Evolutionary conservation across 2,797 vertebrate species (phyloP).

Genomic region (Argyrosomus regius): DNA sequence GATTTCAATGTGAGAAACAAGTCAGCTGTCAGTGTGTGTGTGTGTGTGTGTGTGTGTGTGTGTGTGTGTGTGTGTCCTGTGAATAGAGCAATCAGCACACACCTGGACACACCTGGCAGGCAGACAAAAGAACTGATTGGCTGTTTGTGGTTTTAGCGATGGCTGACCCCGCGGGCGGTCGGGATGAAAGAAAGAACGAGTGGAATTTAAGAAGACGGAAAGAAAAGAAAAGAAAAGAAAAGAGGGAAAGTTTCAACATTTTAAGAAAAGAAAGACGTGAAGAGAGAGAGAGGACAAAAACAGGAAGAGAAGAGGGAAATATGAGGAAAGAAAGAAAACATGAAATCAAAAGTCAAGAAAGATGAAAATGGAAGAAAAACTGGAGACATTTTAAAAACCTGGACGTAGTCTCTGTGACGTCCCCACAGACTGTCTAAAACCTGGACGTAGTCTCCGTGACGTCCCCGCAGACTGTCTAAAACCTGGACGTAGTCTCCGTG

Average conservation of each 20-base stretch:
- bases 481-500: too few species aligned
- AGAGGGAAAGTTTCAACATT: too few species aligned
- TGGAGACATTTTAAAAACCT: too few species aligned
- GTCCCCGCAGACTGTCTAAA: too few species aligned
- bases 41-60: neutral
- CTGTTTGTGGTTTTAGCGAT: neutral
- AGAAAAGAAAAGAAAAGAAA: too few species aligned
- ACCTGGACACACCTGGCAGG: constrained; percentile 55
- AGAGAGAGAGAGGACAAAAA: neutral
- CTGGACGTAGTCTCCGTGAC: too few species aligned
- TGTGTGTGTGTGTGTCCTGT: constrained; percentile 8
- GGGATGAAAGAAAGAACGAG: neutral
- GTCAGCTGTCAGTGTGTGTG: neutral
- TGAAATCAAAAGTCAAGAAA: neutral
- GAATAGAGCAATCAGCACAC: constrained; percentile 52
- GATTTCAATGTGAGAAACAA: neutral
- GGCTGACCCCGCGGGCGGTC: neutral
- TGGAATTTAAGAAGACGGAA: too few species aligned
- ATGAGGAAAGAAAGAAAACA: too few species aligned
- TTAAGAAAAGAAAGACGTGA: too few species aligned
- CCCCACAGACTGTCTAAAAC: too few species aligned
- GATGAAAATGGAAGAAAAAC: too few species aligned
- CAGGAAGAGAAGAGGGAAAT: neutral
- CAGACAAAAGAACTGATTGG: constrained; percentile 55
- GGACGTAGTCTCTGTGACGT: too few species aligned